Conservation (phyloP, 2,888 invertebrate species). For the Hemithea aestivaria region DNA sequence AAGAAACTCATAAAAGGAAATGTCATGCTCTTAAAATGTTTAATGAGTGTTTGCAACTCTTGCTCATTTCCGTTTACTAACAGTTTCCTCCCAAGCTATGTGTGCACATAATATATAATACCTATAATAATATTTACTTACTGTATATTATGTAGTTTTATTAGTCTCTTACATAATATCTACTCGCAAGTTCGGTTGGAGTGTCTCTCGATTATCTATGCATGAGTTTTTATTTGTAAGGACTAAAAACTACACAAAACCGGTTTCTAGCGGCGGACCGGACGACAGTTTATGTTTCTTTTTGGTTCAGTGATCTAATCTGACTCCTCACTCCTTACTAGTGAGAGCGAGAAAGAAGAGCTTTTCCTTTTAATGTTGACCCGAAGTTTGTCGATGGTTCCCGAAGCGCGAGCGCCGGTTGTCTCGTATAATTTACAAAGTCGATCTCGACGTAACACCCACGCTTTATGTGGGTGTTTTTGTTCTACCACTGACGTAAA, state of each 20-base stretch:
- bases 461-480: slow-evolving; percentile 41
- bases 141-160: slow-evolving; percentile 1
- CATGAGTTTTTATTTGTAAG: slow-evolving; percentile 64
- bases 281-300: slow-evolving; percentile 66
- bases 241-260: slow-evolving; percentile 61
- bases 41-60: too few species aligned
- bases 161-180: slow-evolving; percentile 23
- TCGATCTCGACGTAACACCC: slow-evolving; percentile 19
- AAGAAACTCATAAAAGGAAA: too few species aligned
- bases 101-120: too few species aligned
- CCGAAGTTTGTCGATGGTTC: slow-evolving; percentile 47
- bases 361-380: slow-evolving; percentile 37
- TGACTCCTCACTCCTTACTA: slow-evolving; percentile 39
- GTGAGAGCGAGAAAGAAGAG: slow-evolving; percentile 46
- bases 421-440: slow-evolving; percentile 28
- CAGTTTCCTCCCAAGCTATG: slow-evolving; percentile 60
- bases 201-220: slow-evolving; percentile 61
- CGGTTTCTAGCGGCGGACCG: slow-evolving; percentile 57
- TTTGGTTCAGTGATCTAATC: slow-evolving; percentile 72
- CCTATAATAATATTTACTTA: too few species aligned
- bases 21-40: too few species aligned
- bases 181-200: slow-evolving; percentile 49
- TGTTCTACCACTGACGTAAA: slow-evolving; percentile 50
- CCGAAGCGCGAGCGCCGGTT: slow-evolving; percentile 58
- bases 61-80: slow-evolving; percentile 72